Evolutionary conservation across 2,888 invertebrate species (phyloP).

Genomic region (Clusia tigrina): DNA sequence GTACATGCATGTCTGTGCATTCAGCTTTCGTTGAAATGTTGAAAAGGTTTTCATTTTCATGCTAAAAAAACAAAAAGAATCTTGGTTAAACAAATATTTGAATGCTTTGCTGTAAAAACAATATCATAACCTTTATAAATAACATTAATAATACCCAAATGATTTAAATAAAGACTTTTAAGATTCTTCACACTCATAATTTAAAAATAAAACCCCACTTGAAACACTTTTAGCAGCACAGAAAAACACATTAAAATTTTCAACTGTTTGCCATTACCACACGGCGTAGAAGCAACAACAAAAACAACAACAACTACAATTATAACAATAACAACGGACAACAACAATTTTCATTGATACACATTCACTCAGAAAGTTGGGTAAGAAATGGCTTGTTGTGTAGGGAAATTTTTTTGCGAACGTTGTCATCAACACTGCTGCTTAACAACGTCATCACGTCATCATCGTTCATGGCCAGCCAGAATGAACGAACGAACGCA

Average conservation of each 20-base stretch:
- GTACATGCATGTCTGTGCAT: too few relatives aligned
- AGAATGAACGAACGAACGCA: background rate
- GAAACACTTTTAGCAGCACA: background rate
- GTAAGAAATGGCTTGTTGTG: background rate
- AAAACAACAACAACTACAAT: too few relatives aligned
- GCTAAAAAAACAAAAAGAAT: too few relatives aligned
- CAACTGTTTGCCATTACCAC: background rate
- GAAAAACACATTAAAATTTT: background rate
- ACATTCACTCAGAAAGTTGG: background rate
- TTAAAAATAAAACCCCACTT: background rate
- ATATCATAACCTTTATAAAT: too few relatives aligned
- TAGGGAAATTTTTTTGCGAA: background rate
- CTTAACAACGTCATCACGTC: slow-evolving; percentile 11
- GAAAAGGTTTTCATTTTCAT: too few relatives aligned
- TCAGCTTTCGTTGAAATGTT: too few relatives aligned
- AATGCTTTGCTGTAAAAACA: too few relatives aligned
- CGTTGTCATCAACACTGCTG: background rate
- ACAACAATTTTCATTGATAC: background rate
- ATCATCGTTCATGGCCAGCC: background rate
- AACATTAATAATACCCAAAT: too few relatives aligned
- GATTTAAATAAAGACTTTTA: background rate
- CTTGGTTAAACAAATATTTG: too few relatives aligned
- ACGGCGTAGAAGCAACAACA: slow-evolving; percentile 7
- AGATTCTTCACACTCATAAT: background rate
- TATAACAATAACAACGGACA: too few relatives aligned